A percentile compares a stretch with the other conserved stretches of the same genome.
These are phyloP conservation scores for Caretta caretta DNA, from an alignment of 2,113 vertebrate genomes.

Conservation along the genomic window DNA sequence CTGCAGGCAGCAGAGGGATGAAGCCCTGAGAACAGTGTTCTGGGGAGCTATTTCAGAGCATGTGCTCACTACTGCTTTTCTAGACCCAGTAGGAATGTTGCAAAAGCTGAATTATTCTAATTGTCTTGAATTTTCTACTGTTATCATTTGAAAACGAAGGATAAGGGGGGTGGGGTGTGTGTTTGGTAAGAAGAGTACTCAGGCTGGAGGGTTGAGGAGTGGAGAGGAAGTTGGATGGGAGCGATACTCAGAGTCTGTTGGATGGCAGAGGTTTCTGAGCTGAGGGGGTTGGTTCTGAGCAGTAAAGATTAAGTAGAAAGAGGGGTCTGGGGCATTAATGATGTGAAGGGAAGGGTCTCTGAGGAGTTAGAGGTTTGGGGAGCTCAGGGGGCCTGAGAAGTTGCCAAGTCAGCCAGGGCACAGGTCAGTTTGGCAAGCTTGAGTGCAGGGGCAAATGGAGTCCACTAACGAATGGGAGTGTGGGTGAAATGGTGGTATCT, in stretches of 20 bases:
- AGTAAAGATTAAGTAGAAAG: rapidly evolving
- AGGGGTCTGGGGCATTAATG: background rate
- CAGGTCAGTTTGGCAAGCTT: too few species aligned
- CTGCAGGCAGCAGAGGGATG: background rate
- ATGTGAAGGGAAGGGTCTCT: background rate
- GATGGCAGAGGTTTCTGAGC: background rate
- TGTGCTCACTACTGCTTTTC: too few species aligned
- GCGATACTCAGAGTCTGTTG: background rate
- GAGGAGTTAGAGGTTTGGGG: background rate
- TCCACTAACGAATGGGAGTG: background rate
- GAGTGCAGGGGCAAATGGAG: background rate
- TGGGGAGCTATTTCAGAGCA: too few species aligned
- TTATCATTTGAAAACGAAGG: background rate
- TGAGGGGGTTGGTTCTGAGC: background rate
- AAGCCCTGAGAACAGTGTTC: background rate
- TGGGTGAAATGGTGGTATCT: background rate
- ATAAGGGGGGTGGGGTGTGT: background rate
- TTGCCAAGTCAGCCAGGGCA: background rate
- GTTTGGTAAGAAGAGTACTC: background rate
- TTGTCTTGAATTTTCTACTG: background rate
- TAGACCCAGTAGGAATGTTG: background rate
- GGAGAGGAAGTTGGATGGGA: background rate
- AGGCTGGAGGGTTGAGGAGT: background rate
- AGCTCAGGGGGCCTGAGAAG: background rate
- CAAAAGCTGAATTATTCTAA: background rate